Evolutionary conservation across 1,140 invertebrate species (phyloP), one percentile per base, ranked within the genome.

Genomic region (Cyrtorhinus lividipennis): DNA sequence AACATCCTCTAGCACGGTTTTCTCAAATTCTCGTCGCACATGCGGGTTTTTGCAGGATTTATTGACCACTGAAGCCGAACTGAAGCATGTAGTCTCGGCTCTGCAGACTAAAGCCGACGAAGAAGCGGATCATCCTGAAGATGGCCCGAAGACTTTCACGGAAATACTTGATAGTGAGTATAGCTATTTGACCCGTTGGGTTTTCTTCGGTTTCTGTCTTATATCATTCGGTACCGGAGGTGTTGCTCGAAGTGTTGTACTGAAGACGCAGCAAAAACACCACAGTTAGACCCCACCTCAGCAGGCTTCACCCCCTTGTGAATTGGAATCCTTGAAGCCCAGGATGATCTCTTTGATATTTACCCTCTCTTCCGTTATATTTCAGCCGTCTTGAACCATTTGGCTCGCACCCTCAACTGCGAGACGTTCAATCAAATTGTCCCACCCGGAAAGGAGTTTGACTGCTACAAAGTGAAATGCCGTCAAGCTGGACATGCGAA

Each of bases 401-500:
- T 68, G 56, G 64, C 65, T 13, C 44, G 63, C 23, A 66, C 57
- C 13, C 22, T 67, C 2, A 58, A 59, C 46, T 65, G 62, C 27
- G 65, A 69, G 22, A 62, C 44, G 5, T 67, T 64, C 24, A 66
- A 59, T 56, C 64, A 15, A 56, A 66, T 67, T 24, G 64, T 66
- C 56, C 68, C 53, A 25, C 61, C 61, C 24, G 66, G 64, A 44
- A 62, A 62, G 59, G 59, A 67, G 64, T 67, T 64, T 44, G 60
- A 68, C 56, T 58, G 62, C 10, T 68, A 69, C 61, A 64, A 69
- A 12, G 59, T 69, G 15, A 66, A 58, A 1, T 70, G 69, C 61
- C 68, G 68, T 53, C 64, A 67, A 25, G 66, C 68, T 5, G 62
- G 63, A 68, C 78, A 80, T 56, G 81, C 81, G 5, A 80, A 81